These are phyloP conservation scores for Elmis aenea DNA, from an alignment of 2,888 invertebrate genomes.

Conservation along the genomic window DNA sequence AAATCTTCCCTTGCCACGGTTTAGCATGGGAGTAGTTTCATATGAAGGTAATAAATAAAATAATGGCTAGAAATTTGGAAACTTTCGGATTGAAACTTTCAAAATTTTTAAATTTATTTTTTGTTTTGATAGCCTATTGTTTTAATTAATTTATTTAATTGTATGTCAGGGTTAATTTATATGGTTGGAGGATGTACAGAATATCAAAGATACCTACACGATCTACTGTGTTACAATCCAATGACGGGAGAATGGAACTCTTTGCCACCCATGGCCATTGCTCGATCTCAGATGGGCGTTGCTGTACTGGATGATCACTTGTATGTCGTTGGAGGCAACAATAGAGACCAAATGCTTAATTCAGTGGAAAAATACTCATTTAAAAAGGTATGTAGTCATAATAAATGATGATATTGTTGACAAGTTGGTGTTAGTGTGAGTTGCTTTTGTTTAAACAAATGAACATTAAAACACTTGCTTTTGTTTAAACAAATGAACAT, in stretches of 20 bases:
- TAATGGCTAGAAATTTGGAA: too few relatives aligned
- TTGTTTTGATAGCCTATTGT: constrained; percentile 28
- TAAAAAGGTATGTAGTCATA: constrained; percentile 72
- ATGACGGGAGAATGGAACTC: constrained; percentile 74
- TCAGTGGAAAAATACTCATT: constrained; percentile 81
- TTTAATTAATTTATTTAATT: constrained; percentile 6
- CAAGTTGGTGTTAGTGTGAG: neutral
- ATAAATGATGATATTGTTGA: neutral
- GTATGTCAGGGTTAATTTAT: constrained; percentile 74
- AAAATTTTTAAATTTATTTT: too few relatives aligned
- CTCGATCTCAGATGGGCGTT: constrained; percentile 84
- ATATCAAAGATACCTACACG: constrained; percentile 72
- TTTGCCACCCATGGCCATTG: constrained; percentile 72
- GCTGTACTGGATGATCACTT: constrained; percentile 77
- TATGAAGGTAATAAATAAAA: constrained; percentile 74
- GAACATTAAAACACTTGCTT: too few relatives aligned
- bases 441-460: neutral
- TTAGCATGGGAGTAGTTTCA: constrained; percentile 87
- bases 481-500: too few relatives aligned
- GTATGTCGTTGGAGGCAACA: constrained; percentile 87
- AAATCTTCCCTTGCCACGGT: constrained; percentile 76
- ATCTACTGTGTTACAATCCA: constrained; percentile 76
- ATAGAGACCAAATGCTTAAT: constrained; percentile 72
- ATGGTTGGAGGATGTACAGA: constrained; percentile 87
- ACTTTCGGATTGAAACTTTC: neutral